Percentiles rank a stretch among this genome's conserved stretches.
Conservation (phyloP, 2,797 vertebrate genomes). For the Botia almorhae region DNA sequence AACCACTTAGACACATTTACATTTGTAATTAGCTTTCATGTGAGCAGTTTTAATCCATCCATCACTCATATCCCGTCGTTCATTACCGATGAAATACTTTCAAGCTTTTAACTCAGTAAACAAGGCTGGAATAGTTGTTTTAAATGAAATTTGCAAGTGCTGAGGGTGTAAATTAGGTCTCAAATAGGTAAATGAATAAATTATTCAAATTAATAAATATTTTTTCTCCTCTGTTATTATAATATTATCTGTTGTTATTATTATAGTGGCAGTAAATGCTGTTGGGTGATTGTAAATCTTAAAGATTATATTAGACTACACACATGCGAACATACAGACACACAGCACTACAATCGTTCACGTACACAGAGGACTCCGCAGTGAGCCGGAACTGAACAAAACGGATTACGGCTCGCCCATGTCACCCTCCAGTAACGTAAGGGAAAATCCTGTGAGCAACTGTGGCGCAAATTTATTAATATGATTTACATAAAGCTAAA, state of each 20-base stretch:
- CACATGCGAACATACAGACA: background rate
- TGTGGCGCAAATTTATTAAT: slow-evolving; percentile 78
- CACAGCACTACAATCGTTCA: slow-evolving; percentile 54
- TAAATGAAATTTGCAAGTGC: background rate
- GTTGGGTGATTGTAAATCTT: background rate
- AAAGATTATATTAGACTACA: background rate
- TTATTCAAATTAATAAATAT: slow-evolving; percentile 8
- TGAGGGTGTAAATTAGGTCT: slow-evolving; percentile 6
- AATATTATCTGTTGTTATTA: slow-evolving; percentile 25
- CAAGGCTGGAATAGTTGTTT: slow-evolving; percentile 27
- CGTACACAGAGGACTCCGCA: slow-evolving; percentile 37
- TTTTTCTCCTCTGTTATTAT: background rate
- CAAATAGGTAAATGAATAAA: slow-evolving; percentile 11
- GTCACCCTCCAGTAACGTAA: slow-evolving; percentile 71
- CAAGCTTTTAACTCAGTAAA: background rate
- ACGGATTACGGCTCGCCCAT: slow-evolving; percentile 69
- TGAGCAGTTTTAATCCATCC: slow-evolving; percentile 15
- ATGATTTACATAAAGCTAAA: slow-evolving; percentile 84
- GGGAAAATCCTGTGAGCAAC: slow-evolving; percentile 72
- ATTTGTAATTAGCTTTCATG: slow-evolving; percentile 23
- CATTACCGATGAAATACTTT: slow-evolving; percentile 4
- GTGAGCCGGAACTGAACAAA: slow-evolving; percentile 57
- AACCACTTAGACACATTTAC: slow-evolving; percentile 13
- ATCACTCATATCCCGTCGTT: slow-evolving; percentile 10
- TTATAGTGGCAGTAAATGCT: background rate